Evolutionary conservation across 1,140 invertebrate genomes (phyloP), one percentile per base, ranked within the genome.

Genomic region (Tetramorium alpestre): DNA sequence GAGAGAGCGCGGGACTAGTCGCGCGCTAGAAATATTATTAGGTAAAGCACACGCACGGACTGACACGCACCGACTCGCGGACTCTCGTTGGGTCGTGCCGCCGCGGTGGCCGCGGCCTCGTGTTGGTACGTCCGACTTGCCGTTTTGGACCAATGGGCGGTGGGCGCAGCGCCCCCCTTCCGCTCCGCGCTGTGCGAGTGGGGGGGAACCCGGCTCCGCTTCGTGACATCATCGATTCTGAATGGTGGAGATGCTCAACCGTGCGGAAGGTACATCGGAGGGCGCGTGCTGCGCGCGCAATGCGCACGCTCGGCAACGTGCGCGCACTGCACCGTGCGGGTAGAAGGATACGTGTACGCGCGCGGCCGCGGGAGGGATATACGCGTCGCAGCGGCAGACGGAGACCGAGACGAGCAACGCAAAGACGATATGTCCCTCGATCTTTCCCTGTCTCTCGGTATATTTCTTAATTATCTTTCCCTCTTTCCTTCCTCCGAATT

Each of bases 161-260:
- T 58, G 82, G 51, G 80, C 60, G 70, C 18, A 65, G 84, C 38
- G 78, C 28, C 88, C 90, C 90, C 91, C 82, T 91, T 87, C 88
- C 72, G 65, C 49, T 28, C 18, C n/a, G 25, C 11, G 33, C 11
- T 13, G 49, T 18, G 18, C 51, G 75, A 41, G 91, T 87, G 91
- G 91, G n/a, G 91, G 90, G 91, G 91, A 38, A 90, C 67, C 88
- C 89, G 70, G 80, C 92, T 90, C 91, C 92, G 90, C 91, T 87
- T 91, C 90, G 92, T 94, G 91, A 93, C 93, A 92, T 95, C 94
- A 95, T 95, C 94, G 94, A 95, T 95, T 95, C 93, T 94, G 95
- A 95, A 95, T 95, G 95, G 95, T 94, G 93, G 92, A 93, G 92
- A 93, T 95, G 95, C 93, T 95, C 94, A 95, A 89, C 94, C 92